Conservation (phyloP, 1,140 invertebrate species). For the Zaprionus capensis region DNA sequence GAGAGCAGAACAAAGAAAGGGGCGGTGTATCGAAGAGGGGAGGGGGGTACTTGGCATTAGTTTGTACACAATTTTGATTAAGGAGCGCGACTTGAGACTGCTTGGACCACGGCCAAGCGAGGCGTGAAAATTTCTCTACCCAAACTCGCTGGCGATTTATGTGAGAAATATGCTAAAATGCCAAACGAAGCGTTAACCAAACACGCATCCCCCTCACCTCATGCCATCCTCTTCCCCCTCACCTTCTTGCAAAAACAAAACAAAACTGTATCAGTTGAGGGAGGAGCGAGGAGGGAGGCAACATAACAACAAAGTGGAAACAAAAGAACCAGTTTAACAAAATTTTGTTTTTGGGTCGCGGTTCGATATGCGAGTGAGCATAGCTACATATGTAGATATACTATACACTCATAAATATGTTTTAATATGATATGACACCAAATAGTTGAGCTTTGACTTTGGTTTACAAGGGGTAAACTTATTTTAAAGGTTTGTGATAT, state of each 20-base stretch:
- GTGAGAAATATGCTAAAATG: slow-evolving; percentile 82
- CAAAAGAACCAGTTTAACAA: slow-evolving; percentile 37
- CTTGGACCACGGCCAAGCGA: slow-evolving; percentile 60
- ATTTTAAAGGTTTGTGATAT: not conserved
- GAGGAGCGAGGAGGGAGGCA: not conserved
- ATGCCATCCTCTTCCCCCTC: not conserved
- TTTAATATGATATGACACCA: not conserved
- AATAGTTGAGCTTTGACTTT: not conserved
- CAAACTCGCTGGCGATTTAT: slow-evolving; percentile 73
- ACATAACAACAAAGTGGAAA: slow-evolving; percentile 20
- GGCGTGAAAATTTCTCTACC: slow-evolving; percentile 79
- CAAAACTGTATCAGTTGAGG: slow-evolving; percentile 35
- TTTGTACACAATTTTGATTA: slow-evolving; percentile 53
- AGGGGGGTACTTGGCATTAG: slow-evolving; percentile 41
- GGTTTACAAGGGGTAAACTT: not conserved
- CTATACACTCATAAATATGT: not conserved
- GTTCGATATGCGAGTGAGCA: slow-evolving; percentile 3
- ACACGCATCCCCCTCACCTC: slow-evolving; percentile 2
- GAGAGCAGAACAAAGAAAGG: not conserved
- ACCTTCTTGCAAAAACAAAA: slow-evolving; percentile 7
- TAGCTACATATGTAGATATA: too few relatives aligned
- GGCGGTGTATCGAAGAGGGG: not conserved
- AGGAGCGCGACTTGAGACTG: slow-evolving; percentile 37
- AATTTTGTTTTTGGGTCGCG: slow-evolving; percentile 22
- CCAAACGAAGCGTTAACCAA: slow-evolving; percentile 61